Evolutionary conservation across 1,140 invertebrate genomes (phyloP).

Genomic region (Odontomachus brunneus): DNA sequence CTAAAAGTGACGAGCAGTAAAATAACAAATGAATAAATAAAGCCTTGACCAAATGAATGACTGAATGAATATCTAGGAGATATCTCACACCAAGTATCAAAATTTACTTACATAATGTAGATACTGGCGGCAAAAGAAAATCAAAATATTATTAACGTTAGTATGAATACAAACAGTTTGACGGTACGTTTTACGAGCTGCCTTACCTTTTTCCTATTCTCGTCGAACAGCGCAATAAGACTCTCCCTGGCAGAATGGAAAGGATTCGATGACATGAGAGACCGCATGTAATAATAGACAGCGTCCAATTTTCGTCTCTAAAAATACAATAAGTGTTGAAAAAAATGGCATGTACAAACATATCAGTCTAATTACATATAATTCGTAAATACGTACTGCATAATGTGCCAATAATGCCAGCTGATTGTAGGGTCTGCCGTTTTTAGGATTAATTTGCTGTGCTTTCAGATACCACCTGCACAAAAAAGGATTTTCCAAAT

Average conservation of each 20-base stretch:
- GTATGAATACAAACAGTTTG: slow-evolving; percentile 67
- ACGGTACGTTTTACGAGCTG: slow-evolving; percentile 21
- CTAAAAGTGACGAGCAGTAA: slow-evolving; percentile 54
- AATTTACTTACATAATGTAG: slow-evolving; percentile 88
- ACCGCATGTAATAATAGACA: slow-evolving; percentile 98
- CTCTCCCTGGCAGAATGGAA: slow-evolving; percentile 95
- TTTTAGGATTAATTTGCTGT: slow-evolving; percentile 96
- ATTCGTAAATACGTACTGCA: slow-evolving; percentile 88
- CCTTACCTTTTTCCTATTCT: slow-evolving; percentile 95
- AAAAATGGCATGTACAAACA: slow-evolving; percentile 48
- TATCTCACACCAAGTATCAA: slow-evolving; percentile 82
- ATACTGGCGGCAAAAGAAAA: slow-evolving; percentile 87
- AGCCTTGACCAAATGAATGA: slow-evolving; percentile 71
- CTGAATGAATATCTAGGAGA: slow-evolving; percentile 70
- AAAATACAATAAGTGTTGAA: slow-evolving; percentile 67
- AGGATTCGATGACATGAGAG: slow-evolving; percentile 96
- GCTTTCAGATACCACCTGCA: slow-evolving; percentile 95
- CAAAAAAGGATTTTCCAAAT: slow-evolving; percentile 71
- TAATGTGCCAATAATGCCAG: slow-evolving; percentile 96
- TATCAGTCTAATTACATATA: neutral
- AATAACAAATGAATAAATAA: slow-evolving; percentile 71
- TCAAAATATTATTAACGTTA: slow-evolving; percentile 79
- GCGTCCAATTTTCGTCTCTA: slow-evolving; percentile 97
- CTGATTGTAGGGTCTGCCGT: slow-evolving; percentile 97
- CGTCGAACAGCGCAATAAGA: slow-evolving; percentile 95